Evolutionary conservation across 2,113 vertebrate species (phyloP).

Genomic region (Mellivora capensis): DNA sequence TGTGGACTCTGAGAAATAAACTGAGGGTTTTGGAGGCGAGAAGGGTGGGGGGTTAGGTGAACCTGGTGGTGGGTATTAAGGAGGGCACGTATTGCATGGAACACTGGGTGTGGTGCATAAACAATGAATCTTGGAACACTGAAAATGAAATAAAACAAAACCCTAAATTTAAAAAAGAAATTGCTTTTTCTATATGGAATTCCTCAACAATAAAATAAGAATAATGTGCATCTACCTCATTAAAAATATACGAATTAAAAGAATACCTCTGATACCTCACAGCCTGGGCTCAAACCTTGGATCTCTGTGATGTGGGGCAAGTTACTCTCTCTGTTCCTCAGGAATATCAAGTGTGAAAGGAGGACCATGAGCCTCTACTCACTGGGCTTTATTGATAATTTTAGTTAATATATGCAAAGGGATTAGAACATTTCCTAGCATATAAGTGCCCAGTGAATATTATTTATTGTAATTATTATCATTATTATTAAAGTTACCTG

Average conservation of each 20-base stretch:
- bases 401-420: neutral
- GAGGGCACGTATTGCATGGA: too few relatives aligned
- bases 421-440: neutral
- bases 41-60: too few relatives aligned
- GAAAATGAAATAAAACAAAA: too few relatives aligned
- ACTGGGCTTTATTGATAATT: neutral
- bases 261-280: neutral
- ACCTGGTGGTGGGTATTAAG: too few relatives aligned
- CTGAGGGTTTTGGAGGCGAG: too few relatives aligned
- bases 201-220: neutral
- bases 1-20: too few relatives aligned
- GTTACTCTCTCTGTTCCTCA: neutral
- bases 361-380: neutral
- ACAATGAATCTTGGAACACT: too few relatives aligned
- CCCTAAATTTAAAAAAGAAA: too few relatives aligned
- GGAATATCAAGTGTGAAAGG: neutral
- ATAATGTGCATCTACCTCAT: neutral
- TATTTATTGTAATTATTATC: neutral
- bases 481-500: neutral
- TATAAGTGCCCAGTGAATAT: neutral
- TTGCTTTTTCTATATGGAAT: neutral
- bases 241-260: neutral
- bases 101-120: too few relatives aligned
- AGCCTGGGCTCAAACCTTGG: neutral
- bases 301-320: neutral